Conservation (phyloP, 2,888 invertebrate species). For the Reticulitermes lucifugus region DNA sequence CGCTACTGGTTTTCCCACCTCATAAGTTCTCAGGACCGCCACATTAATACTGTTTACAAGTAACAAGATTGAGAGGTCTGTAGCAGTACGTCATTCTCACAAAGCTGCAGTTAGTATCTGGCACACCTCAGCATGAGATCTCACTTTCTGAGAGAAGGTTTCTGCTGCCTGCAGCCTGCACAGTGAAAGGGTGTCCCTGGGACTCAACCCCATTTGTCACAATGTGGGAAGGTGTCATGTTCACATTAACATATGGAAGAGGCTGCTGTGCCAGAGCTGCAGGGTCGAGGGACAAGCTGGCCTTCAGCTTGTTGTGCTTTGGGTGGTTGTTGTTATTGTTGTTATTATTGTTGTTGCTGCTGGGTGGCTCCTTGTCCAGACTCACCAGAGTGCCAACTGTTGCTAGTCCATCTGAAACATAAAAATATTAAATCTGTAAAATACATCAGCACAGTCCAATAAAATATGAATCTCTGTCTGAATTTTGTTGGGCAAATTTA, state of each 20-base stretch:
- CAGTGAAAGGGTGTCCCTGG: constrained; percentile 52
- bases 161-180: constrained; percentile 48
- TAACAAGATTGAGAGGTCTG: neutral
- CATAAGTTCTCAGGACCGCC: too few species aligned
- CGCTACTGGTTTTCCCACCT: too few species aligned
- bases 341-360: constrained; percentile 38
- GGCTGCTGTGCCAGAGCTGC: constrained; percentile 57
- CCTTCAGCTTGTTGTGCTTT: constrained; percentile 58
- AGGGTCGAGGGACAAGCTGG: constrained; percentile 63
- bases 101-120: neutral
- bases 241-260: constrained; percentile 52
- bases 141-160: constrained; percentile 53
- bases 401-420: constrained; percentile 40
- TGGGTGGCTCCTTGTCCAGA: constrained; percentile 46
- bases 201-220: constrained; percentile 40
- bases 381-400: constrained; percentile 50
- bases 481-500: too few species aligned
- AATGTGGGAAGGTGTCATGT: constrained; percentile 48
- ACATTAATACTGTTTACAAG: too few species aligned
- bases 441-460: too few species aligned
- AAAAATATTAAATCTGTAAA: too few species aligned
- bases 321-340: constrained; percentile 49
- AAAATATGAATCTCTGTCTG: too few species aligned
- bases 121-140: constrained; percentile 54
- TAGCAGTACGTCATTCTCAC: neutral